Conservation (phyloP, 2,797 vertebrate species). For the Echeneis naucrates region DNA sequence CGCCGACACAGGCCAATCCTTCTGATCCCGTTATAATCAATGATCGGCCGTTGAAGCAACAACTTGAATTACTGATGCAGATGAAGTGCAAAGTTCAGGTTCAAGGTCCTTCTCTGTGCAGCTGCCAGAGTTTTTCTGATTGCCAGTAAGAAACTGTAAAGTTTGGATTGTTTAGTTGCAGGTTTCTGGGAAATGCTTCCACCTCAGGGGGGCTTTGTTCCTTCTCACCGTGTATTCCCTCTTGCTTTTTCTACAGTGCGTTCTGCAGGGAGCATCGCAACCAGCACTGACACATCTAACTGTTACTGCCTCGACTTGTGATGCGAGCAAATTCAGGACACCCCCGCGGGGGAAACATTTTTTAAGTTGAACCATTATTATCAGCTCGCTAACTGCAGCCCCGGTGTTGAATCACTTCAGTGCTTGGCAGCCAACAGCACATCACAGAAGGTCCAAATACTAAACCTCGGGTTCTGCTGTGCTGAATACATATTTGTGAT, state of each 20-base stretch:
- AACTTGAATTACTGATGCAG: constrained; percentile 79
- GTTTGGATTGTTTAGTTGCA: neutral
- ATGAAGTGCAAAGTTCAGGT: constrained; percentile 62
- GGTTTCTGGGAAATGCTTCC: neutral
- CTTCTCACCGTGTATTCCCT: constrained; percentile 2
- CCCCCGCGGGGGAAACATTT: constrained; percentile 46
- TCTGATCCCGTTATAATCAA: constrained; percentile 72
- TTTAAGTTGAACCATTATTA: constrained; percentile 66
- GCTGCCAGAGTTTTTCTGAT: constrained; percentile 13
- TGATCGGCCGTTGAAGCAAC: constrained; percentile 63
- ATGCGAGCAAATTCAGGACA: constrained; percentile 33
- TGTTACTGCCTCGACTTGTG: constrained; percentile 34
- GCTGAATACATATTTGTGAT: constrained; percentile 81
- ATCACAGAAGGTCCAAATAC: constrained; percentile 74
- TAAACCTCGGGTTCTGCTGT: constrained; percentile 67
- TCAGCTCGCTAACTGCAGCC: constrained; percentile 63
- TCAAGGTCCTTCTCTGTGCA: constrained; percentile 64
- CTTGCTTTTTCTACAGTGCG: constrained; percentile 26
- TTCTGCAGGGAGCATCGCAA: constrained; percentile 21
- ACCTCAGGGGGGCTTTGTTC: neutral
- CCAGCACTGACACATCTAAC: constrained; percentile 44
- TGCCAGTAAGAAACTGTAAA: neutral
- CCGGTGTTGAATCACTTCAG: constrained; percentile 60
- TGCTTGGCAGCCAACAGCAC: constrained; percentile 69
- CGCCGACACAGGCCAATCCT: constrained; percentile 33